Evolutionary conservation across 2,797 vertebrate species (phyloP), one percentile per base, ranked within the genome.

Genomic region (Chiroxiphia lanceolata): DNA sequence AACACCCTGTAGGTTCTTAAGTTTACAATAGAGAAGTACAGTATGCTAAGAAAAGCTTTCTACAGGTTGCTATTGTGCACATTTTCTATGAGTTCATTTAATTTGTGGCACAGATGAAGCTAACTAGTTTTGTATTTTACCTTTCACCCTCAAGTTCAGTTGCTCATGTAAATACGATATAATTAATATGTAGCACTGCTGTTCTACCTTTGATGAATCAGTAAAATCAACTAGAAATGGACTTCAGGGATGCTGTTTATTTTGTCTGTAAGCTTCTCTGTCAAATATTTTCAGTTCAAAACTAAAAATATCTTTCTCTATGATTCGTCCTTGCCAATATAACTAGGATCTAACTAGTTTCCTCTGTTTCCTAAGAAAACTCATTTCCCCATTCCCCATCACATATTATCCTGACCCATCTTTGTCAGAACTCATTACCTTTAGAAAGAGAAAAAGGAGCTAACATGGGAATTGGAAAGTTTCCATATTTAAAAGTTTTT

Each of bases 51-150:
- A 79, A 91, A 67, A 90, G 76, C 57, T 76, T 95, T 79, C 60
- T 84, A 38, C 27, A 69, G 45, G 20, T n/a, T 75, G 68, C 34
- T 80, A 48, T 81, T 87, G 29, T 72, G 45, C n/a, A 9, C 63
- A 13, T 82, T 95, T 95, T 89, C 78, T 82, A 51, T 65, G 44
- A 69, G 54, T 69, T 90, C 51, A 75, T 45, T 96, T 89, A 94
- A 86, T 89, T 74, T 47, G 21, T 82, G 82, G 61, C 10, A 45
- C 34, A 33, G 68, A 77, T 60, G 78, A 84, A 72, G 36, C 22
- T 63, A 57, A 68, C 54, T 87, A 56, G 3, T 33, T 94, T 81
- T 51, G 51, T 4, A 74, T 94, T 85, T 77, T 90, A 76, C 42
- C 50, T 82, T 93, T 92, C 56, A 89, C 27, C 27, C 82, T 76